Percentiles rank a stretch among this genome's conserved stretches.
These are phyloP conservation scores for Pseudopipra pipra DNA, from an alignment of 2,113 vertebrate genomes.

Conservation along the genomic window DNA sequence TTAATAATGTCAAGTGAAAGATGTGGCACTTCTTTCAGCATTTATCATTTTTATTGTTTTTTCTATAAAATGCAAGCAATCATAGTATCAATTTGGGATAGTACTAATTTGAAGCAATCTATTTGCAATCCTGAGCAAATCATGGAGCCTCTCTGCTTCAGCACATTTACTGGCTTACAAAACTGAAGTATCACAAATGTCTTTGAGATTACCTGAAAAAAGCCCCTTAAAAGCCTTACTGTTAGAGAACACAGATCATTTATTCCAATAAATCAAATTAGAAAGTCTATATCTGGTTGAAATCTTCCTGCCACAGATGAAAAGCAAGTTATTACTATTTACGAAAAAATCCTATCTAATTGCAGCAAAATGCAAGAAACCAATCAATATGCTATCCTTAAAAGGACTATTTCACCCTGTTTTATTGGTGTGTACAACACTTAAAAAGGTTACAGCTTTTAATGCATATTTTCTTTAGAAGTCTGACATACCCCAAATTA, in stretches of 20 bases:
- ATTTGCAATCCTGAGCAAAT: not conserved
- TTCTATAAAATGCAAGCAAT: not conserved
- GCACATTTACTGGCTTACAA: not conserved
- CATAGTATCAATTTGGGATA: not conserved
- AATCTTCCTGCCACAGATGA: not conserved
- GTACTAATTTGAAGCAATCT: not conserved
- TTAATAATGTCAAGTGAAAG: slow-evolving; percentile 16
- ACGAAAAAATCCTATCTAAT: not conserved
- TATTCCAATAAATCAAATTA: not conserved
- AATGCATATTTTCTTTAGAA: not conserved
- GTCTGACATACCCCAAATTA: not conserved
- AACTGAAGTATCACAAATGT: not conserved
- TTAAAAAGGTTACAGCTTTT: not conserved
- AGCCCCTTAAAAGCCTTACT: not conserved
- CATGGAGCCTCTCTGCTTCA: not conserved
- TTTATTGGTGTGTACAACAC: not conserved
- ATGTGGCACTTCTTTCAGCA: not conserved
- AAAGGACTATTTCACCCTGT: not conserved
- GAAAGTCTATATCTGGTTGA: not conserved
- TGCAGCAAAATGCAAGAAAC: not conserved
- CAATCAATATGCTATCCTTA: not conserved
- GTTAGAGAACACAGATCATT: not conserved
- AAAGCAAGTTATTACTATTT: not conserved
- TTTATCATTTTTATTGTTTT: not conserved
- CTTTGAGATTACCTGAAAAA: not conserved